These are phyloP conservation scores for Drosophila bocqueti DNA, from an alignment of 1,140 invertebrate genomes.

Conservation along the genomic window DNA sequence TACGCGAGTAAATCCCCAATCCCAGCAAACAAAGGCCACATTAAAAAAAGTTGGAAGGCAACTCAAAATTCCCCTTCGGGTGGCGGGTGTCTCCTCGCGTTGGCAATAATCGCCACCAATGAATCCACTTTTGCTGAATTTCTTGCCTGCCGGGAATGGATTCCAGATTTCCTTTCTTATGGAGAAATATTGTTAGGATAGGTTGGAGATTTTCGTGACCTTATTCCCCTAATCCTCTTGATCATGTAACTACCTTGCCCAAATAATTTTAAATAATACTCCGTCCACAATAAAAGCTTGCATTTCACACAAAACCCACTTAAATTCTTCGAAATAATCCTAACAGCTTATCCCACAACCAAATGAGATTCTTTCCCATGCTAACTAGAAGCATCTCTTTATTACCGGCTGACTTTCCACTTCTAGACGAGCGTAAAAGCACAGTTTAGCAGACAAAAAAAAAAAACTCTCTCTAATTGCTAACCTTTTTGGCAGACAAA, in stretches of 20 bases:
- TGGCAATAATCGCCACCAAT: conserved; percentile 3
- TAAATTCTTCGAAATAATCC: conserved; percentile 10
- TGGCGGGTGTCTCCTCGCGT: conserved; percentile 57
- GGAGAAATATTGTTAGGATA: background rate
- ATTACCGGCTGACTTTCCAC: conserved; percentile 12
- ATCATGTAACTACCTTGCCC: background rate
- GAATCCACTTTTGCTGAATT: background rate
- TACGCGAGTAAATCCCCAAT: conserved; percentile 38
- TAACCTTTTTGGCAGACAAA: conserved; percentile 37
- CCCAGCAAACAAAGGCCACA: conserved; percentile 34
- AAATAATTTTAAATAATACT: no score
- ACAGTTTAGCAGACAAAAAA: conserved; percentile 9
- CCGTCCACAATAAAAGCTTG: background rate
- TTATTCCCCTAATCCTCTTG: no score
- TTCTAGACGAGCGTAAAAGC: conserved; percentile 13
- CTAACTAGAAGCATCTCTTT: conserved; percentile 1
- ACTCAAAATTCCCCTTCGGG: conserved; percentile 10
- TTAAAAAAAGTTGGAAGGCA: conserved; percentile 2
- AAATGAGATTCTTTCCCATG: conserved; percentile 37
- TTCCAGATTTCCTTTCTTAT: background rate
- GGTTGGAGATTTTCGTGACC: background rate
- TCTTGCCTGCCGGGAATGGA: background rate
- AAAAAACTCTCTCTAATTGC: conserved; percentile 42
- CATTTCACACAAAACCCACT: background rate
- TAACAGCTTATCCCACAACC: background rate